These are phyloP conservation scores for Paralinhomoeus sp. DNA, from an alignment of 2,888 invertebrate genomes.

Conservation along the genomic window DNA sequence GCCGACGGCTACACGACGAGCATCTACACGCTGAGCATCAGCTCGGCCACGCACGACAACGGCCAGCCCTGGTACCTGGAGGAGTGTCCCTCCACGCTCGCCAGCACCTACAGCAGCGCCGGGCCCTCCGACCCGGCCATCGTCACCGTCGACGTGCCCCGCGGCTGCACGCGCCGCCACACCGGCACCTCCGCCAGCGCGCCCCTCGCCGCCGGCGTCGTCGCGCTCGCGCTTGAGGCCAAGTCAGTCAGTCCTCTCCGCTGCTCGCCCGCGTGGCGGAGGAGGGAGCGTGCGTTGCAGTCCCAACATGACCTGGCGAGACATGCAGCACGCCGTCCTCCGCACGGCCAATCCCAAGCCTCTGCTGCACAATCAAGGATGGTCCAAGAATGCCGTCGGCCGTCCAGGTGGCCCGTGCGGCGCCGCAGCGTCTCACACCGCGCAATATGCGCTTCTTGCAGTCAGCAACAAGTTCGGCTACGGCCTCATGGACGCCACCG, in stretches of 20 bases:
- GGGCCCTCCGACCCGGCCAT: conserved; percentile 30
- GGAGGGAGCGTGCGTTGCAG: no score
- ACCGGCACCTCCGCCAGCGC: conserved; percentile 84
- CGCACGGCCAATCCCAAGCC: conserved; percentile 67
- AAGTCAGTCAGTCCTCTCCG: no score
- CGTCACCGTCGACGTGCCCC: conserved; percentile 5
- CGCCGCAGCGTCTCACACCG: no score
- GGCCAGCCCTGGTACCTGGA: conserved; percentile 91
- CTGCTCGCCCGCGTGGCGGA: no score
- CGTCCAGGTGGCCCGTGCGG: no score
- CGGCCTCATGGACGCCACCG: conserved; percentile 86
- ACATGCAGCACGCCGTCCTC: conserved; percentile 88
- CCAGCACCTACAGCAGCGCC: conserved; percentile 89
- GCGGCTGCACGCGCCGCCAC: conserved; percentile 32
- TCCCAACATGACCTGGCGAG: conserved; percentile 79
- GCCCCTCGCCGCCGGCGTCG: conserved; percentile 74
- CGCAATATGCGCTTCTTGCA: conserved; percentile 9
- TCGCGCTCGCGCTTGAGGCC: conserved; percentile 72
- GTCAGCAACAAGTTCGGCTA: conserved; percentile 84
- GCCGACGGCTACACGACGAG: conserved; percentile 99
- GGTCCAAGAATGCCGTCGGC: conserved; percentile 78
- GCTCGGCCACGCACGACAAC: conserved; percentile 69
- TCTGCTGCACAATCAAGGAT: conserved; percentile 67
- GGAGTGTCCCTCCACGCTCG: conserved; percentile 89
- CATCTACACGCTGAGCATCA: conserved; percentile 91